Percentiles rank a stretch among this genome's conserved stretches.
Conservation (phyloP, 1,140 invertebrate genomes). For the Scaptomyza montana region DNA sequence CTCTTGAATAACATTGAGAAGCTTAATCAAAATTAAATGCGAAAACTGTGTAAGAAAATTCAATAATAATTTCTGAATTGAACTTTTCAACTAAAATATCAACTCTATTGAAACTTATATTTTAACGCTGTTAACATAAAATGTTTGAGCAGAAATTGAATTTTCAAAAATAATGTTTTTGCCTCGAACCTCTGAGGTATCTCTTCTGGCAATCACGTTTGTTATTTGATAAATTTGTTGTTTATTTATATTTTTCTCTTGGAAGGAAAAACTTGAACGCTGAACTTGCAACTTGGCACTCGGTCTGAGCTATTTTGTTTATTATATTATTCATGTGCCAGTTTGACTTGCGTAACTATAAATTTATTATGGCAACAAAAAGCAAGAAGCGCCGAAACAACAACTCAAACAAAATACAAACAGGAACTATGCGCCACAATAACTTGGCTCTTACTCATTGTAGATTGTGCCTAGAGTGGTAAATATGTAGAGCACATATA, state of each 20-base stretch:
- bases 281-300: slow-evolving; percentile 8
- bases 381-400: neutral
- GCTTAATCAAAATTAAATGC: too few relatives aligned
- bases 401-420: slow-evolving; percentile 51
- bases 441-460: neutral
- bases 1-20: too few relatives aligned
- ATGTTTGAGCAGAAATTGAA: too few relatives aligned
- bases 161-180: too few relatives aligned
- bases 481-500: slow-evolving; percentile 18
- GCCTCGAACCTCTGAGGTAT: too few relatives aligned
- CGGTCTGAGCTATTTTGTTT: slow-evolving; percentile 43
- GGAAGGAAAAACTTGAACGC: slow-evolving; percentile 22
- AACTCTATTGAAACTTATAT: too few relatives aligned
- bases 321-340: slow-evolving; percentile 25
- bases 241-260: slow-evolving; percentile 11
- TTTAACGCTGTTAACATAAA: too few relatives aligned
- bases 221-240: neutral
- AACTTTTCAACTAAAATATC: too few relatives aligned
- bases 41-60: too few relatives aligned
- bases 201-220: too few relatives aligned
- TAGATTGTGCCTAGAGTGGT: too few relatives aligned
- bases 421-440: slow-evolving; percentile 21
- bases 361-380: slow-evolving; percentile 51
- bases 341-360: slow-evolving; percentile 56
- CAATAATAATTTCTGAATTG: too few relatives aligned